Base-by-base conservation (phyloP, 2,888 invertebrate species). In the Zygogramma bicolorata region DNA sequence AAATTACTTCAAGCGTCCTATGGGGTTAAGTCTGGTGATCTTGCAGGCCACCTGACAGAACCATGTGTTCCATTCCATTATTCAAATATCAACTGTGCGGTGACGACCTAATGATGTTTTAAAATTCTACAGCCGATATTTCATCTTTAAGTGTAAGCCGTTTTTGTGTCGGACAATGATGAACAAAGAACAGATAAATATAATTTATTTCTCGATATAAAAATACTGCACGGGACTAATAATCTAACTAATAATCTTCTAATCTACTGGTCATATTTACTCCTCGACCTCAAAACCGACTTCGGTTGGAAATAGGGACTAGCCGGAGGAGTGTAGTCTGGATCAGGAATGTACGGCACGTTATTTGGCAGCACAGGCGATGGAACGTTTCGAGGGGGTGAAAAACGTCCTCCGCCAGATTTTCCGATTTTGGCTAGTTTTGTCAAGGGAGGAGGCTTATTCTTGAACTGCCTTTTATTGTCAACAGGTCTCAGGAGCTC, bases 301-400 rank as follows among this genome's bases (percentile, higher is more conserved):
- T 74, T 74, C 0, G 73, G 73, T 25, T 62, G 46, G 1, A 40
- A 22, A 13, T 13, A 53, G 10, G 73, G 76, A 27, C 71, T 71
- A 8, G 20, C 53, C 10, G 76, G 74, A 1, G 76, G 76, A 8
- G 73, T 69, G 53, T 76, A 76, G 61, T 76, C 76, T 1, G 76
- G 76, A 60, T 72, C 73, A 3, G 76, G 76, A 40, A 76, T 76
- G 38, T 76, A 71, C 4, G 76, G 76, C 31, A 34, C n/a, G 6
- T 61, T 20, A 25, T 27, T 68, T 3, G 74, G 75, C 2, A 71
- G 63, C 2, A 58, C 59, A 4, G 71, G 71, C 0, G 62, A 62
- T 1, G 76, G 59, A 7, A 75, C 53, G 13, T 60, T 59, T 27
- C 13, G 57, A 5, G 75, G 70, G 0, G 76, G 76, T 5, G 76